phyloP scores from a whole-genome alignment of 2,888 invertebrate species.

The Neria commutata region DNA sequence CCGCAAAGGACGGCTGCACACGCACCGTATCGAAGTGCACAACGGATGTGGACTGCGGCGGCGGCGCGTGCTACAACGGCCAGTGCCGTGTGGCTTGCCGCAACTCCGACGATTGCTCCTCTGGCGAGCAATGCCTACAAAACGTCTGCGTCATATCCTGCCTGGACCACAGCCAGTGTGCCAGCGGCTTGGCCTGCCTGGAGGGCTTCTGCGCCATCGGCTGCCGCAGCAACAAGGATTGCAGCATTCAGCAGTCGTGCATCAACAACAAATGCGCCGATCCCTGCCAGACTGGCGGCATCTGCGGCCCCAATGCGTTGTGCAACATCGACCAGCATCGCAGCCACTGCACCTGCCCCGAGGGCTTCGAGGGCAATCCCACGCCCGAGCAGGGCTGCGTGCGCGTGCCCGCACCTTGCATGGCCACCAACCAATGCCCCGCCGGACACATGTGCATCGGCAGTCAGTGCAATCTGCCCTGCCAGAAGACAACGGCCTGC shows the following conservation, averaged over 20 bases:
- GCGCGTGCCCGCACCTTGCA: constrained; percentile 75
- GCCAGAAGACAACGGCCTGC: constrained; percentile 74
- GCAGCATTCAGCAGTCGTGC: constrained; percentile 77
- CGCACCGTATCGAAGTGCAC: constrained; percentile 71
- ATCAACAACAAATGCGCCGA: constrained; percentile 83
- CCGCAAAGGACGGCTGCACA: constrained; percentile 73
- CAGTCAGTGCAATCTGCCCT: constrained; percentile 79
- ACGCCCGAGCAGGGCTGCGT: constrained; percentile 89
- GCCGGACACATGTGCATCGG: constrained; percentile 78
- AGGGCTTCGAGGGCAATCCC: constrained; percentile 85
- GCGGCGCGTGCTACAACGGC: constrained; percentile 78
- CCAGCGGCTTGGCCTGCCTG: constrained; percentile 79
- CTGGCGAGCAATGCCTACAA: constrained; percentile 78
- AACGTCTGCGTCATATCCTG: constrained; percentile 83
- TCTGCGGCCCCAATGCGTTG: constrained; percentile 84
- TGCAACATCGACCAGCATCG: constrained; percentile 78
- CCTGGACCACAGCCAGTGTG: constrained; percentile 80
- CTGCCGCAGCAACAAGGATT: constrained; percentile 83
- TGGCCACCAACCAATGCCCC: constrained; percentile 74
- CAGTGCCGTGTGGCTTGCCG: constrained; percentile 85
- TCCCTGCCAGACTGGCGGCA: constrained; percentile 77
- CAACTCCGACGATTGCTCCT: constrained; percentile 76
- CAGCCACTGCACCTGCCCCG: constrained; percentile 80
- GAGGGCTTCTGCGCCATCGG: constrained; percentile 81
- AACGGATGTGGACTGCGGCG: constrained; percentile 77